These are phyloP conservation scores for Sphaerodactylus townsendi DNA, from an alignment of 2,113 vertebrate genomes.

Conservation along the genomic window DNA sequence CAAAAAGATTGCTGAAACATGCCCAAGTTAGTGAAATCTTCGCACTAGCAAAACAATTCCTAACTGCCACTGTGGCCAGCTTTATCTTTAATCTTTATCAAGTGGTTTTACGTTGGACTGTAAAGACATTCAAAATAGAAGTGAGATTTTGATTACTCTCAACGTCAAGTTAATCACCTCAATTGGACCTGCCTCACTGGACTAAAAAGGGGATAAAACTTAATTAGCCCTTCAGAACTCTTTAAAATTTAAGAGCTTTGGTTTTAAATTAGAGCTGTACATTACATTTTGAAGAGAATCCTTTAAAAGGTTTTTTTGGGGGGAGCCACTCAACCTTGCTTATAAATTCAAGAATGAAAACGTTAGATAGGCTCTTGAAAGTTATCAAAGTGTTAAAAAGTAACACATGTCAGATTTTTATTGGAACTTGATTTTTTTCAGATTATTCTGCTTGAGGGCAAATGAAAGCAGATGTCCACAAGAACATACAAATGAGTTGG, in stretches of 20 bases:
- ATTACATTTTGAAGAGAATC: constrained; percentile 1
- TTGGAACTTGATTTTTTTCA: background rate
- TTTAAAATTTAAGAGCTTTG: no score
- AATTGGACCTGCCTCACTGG: background rate
- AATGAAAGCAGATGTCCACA: background rate
- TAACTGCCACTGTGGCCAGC: constrained; percentile 29
- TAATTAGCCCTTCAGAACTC: constrained; percentile 34
- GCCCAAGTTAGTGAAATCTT: constrained; percentile 55
- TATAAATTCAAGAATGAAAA: background rate
- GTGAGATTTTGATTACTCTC: constrained; percentile 37
- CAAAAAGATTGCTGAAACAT: constrained; percentile 36
- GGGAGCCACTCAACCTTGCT: background rate
- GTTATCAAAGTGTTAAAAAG: background rate
- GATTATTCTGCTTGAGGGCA: background rate
- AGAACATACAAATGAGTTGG: background rate
- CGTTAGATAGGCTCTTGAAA: background rate
- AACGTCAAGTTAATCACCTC: constrained; percentile 20
- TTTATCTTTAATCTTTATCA: constrained; percentile 52
- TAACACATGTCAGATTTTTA: background rate
- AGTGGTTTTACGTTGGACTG: constrained; percentile 57
- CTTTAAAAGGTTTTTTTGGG: background rate
- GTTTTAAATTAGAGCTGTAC: constrained; percentile 5
- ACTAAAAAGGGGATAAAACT: constrained; percentile 26
- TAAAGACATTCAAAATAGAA: constrained; percentile 42
- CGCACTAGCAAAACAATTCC: constrained; percentile 38